Evolutionary conservation across 2,888 invertebrate genomes (phyloP).

Genomic region (Ptychoptera contaminata): DNA sequence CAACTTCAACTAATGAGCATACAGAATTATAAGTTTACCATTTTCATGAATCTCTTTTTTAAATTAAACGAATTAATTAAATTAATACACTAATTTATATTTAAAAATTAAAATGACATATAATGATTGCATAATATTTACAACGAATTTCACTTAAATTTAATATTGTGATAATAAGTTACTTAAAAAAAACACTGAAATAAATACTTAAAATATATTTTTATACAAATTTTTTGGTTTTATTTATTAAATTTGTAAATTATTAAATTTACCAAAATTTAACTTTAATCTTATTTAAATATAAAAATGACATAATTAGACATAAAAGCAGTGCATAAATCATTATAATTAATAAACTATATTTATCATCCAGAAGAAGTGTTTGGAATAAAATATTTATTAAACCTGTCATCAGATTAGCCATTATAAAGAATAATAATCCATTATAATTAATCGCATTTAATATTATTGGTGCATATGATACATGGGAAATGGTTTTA

Average conservation of each 20-base stretch:
- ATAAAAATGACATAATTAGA: conserved; percentile 24
- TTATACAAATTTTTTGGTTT: no score
- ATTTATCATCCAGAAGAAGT: conserved; percentile 27
- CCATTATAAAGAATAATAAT: conserved; percentile 63
- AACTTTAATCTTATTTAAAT: conserved; percentile 27
- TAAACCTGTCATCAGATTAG: conserved; percentile 71
- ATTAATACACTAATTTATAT: no score
- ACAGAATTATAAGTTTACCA: no score
- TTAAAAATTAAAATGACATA: no score
- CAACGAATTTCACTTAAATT: no score
- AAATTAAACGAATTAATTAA: no score
- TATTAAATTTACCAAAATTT: conserved; percentile 25
- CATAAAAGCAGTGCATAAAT: conserved; percentile 37
- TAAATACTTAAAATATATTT: no score
- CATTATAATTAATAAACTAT: conserved; percentile 38
- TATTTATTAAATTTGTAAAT: no score
- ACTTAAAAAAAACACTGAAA: no score
- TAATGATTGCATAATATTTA: no score
- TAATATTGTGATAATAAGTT: no score
- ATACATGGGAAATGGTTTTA: conserved; percentile 3
- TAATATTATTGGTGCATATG: conserved; percentile 39
- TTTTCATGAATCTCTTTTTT: background rate
- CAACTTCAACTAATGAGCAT: background rate
- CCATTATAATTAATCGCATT: conserved; percentile 68
- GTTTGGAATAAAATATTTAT: conserved; percentile 61